A percentile compares a stretch with the other conserved stretches of the same genome.
These are phyloP conservation scores for Vanacampus margaritifer DNA, from an alignment of 2,113 vertebrate genomes.

Conservation along the genomic window DNA sequence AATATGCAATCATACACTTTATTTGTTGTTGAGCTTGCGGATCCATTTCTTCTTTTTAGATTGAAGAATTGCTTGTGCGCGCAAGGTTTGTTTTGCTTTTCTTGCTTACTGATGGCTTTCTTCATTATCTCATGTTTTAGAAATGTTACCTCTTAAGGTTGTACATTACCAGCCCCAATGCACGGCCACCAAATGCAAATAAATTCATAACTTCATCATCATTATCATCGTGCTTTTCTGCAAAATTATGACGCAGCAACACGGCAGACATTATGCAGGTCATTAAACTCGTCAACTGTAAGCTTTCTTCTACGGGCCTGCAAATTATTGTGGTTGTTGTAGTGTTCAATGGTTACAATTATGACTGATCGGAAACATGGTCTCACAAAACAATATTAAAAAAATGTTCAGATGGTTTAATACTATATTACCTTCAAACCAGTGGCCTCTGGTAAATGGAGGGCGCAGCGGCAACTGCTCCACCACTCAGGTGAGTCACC, in stretches of 20 bases:
- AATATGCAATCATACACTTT: slow-evolving; percentile 7
- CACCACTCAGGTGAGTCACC: not conserved
- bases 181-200: not conserved
- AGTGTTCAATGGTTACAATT: too few relatives aligned
- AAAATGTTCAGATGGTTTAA: not conserved
- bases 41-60: not conserved
- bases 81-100: not conserved
- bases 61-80: not conserved
- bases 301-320: not conserved
- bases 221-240: not conserved
- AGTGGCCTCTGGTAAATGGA: too few relatives aligned
- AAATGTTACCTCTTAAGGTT: not conserved
- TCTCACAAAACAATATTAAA: too few relatives aligned
- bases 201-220: not conserved
- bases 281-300: not conserved
- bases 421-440: not conserved
- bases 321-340: too few relatives aligned
- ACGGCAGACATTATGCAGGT: not conserved
- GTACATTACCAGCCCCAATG: not conserved
- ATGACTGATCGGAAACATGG: too few relatives aligned
- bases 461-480: not conserved
- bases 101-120: not conserved
- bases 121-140: not conserved
- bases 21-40: not conserved
- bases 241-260: not conserved